A percentile compares a stretch with the other conserved stretches of the same genome.
phyloP scores from a whole-genome alignment of 92 coral and sea anemone genomes.

The Siderastrea siderea region DNA sequence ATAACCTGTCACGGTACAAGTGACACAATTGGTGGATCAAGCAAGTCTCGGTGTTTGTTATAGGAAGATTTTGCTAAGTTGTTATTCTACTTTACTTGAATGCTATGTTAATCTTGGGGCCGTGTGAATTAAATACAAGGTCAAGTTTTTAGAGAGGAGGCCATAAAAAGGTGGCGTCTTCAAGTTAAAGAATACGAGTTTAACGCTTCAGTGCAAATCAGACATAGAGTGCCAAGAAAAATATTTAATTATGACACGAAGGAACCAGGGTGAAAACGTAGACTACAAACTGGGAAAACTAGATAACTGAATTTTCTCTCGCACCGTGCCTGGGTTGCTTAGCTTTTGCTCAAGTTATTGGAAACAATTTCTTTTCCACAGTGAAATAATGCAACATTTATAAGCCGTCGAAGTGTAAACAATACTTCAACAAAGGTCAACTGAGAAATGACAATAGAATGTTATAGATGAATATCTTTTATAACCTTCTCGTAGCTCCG shows the following conservation, averaged over 20 bases:
- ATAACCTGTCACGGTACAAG: conserved; percentile 45
- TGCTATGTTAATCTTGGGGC: neutral
- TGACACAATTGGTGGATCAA: conserved; percentile 4
- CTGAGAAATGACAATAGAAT: conserved; percentile 32
- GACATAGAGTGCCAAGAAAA: conserved; percentile 8
- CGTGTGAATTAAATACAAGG: conserved; percentile 3
- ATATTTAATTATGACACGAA: neutral
- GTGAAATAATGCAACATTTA: conserved; percentile 51
- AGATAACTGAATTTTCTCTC: neutral
- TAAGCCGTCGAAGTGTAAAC: conserved; percentile 42
- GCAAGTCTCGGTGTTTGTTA: conserved; percentile 1
- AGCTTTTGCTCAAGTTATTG: conserved; percentile 12
- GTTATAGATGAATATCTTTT: conserved; percentile 45
- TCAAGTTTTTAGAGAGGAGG: neutral
- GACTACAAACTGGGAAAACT: neutral
- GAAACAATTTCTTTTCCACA: conserved; percentile 46
- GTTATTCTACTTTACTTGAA: conserved; percentile 9
- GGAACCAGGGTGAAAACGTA: neutral
- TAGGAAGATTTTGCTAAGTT: neutral
- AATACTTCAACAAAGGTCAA: conserved; percentile 42
- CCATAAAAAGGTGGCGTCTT: conserved; percentile 8
- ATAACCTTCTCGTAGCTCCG: conserved; percentile 43
- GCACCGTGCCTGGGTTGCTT: neutral
- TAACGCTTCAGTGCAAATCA: conserved; percentile 3
- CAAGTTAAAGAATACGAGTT: conserved; percentile 1